Evolutionary conservation across 2,113 vertebrate genomes (phyloP).

Genomic region (Lepus americanus): DNA sequence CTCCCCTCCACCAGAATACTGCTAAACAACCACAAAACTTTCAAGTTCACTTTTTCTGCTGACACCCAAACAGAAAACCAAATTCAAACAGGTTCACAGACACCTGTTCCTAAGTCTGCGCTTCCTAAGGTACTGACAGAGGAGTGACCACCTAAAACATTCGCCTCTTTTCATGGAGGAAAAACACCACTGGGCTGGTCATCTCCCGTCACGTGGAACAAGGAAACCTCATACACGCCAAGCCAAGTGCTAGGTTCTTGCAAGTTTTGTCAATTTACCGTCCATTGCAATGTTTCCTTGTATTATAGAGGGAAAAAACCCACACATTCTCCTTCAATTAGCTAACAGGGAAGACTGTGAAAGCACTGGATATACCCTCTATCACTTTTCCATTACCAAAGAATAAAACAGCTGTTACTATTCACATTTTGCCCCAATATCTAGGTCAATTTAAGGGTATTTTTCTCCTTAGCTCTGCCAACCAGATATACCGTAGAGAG

Average conservation of each 20-base stretch:
- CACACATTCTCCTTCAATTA: not conserved
- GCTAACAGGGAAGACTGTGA: not conserved
- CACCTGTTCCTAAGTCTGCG: conserved; percentile 30
- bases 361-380: not conserved
- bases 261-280: not conserved
- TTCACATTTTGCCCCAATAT: not conserved
- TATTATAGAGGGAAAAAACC: not conserved
- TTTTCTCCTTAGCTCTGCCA: not conserved
- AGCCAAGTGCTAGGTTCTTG: not conserved
- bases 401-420: not conserved
- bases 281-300: not conserved
- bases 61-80: conserved; percentile 24
- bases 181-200: not conserved
- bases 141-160: conserved; percentile 48
- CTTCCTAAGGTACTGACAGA: conserved; percentile 3
- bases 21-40: not conserved
- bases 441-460: not conserved
- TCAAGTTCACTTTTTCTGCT: conserved; percentile 2
- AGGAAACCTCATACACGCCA: not conserved
- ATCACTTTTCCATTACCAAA: conserved; percentile 5
- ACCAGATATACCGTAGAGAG: not conserved
- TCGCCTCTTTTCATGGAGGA: conserved; percentile 13
- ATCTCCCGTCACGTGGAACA: not conserved
- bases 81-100: not conserved
- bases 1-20: not conserved